These are phyloP conservation scores for Melolontha melolontha DNA, from an alignment of 2,888 invertebrate genomes.

Conservation along the genomic window DNA sequence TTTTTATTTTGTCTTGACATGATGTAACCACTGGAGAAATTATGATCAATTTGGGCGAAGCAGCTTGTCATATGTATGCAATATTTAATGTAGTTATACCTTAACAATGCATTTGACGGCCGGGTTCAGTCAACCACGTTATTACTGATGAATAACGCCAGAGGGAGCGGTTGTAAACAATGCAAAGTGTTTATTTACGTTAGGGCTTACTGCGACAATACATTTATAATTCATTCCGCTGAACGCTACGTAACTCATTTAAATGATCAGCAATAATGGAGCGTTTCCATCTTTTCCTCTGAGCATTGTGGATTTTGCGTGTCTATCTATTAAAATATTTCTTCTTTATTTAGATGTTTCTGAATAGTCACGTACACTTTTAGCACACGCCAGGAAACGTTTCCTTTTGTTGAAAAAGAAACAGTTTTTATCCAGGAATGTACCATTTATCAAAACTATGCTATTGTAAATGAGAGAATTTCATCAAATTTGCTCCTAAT, in stretches of 20 bases:
- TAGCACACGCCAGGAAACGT: too few relatives aligned
- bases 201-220: constrained; percentile 31
- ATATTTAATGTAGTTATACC: constrained; percentile 31
- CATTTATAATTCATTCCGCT: constrained; percentile 33
- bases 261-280: constrained; percentile 27
- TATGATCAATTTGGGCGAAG: constrained; percentile 12
- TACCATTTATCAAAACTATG: too few relatives aligned
- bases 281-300: constrained; percentile 21
- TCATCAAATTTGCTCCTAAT: too few relatives aligned
- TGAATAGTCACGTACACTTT: too few relatives aligned
- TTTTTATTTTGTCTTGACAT: neutral
- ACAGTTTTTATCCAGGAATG: too few relatives aligned
- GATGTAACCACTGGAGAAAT: constrained; percentile 14
- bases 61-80: constrained; percentile 6
- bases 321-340: neutral
- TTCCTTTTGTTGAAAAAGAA: too few relatives aligned
- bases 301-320: constrained; percentile 9
- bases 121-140: constrained; percentile 17
- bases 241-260: constrained; percentile 18
- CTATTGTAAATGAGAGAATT: too few relatives aligned
- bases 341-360: too few relatives aligned
- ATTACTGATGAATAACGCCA: constrained; percentile 34
- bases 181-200: constrained; percentile 35
- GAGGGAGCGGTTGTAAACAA: constrained; percentile 35
- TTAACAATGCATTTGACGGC: constrained; percentile 35